Percentiles rank a stretch among this genome's conserved stretches.
phyloP scores from a whole-genome alignment of 2,113 vertebrate species.

The Saguinus midas region DNA sequence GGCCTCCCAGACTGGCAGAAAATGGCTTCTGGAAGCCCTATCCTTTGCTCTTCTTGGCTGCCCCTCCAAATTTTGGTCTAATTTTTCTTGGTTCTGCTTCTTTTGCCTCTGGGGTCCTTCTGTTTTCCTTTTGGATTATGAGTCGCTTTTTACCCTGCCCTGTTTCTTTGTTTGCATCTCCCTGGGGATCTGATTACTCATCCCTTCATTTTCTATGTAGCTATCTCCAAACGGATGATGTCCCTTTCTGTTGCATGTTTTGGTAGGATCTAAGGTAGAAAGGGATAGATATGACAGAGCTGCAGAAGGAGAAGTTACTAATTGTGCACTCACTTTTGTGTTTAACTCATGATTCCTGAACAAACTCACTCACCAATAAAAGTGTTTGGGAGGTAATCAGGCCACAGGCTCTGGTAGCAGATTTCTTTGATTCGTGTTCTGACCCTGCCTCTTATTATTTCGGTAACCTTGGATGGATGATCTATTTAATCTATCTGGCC shows the following conservation, averaged over 20 bases:
- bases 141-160: not conserved
- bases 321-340: not conserved
- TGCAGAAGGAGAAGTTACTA: not conserved
- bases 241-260: not conserved
- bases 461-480: not conserved
- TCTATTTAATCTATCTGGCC: not conserved
- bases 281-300: too few relatives aligned
- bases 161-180: not conserved
- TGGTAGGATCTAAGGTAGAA: not conserved
- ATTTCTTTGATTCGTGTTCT: not conserved
- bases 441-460: not conserved
- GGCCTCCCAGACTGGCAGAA: not conserved
- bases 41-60: not conserved
- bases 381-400: not conserved
- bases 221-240: not conserved
- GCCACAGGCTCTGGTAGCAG: not conserved
- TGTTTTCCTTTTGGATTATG: not conserved
- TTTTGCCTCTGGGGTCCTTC: not conserved
- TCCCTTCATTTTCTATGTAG: not conserved
- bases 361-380: not conserved
- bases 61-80: not conserved
- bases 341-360: not conserved
- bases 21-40: not conserved
- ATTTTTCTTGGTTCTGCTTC: not conserved
- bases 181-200: not conserved